Conservation (phyloP, 1,140 invertebrate genomes). For the Pissodes strobi region DNA sequence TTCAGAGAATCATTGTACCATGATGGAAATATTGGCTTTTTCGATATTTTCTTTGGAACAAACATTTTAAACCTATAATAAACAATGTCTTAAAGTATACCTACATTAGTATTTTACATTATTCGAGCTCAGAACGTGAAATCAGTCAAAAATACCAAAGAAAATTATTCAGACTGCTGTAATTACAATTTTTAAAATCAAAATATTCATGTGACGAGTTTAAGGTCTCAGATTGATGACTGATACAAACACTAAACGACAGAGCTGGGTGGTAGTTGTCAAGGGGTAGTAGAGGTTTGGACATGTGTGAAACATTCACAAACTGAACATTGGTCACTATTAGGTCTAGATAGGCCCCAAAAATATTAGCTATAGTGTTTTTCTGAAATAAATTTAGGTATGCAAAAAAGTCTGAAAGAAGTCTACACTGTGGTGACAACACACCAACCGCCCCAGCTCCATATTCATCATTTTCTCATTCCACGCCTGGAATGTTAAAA, state of each 20-base stretch:
- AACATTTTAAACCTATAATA: too few relatives aligned
- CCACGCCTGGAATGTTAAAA: not conserved
- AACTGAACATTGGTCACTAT: not conserved
- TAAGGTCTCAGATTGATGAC: not conserved
- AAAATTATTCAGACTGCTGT: too few relatives aligned
- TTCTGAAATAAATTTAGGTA: slow-evolving; percentile 1
- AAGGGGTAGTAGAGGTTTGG: not conserved
- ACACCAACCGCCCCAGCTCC: not conserved
- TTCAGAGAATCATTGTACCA: too few relatives aligned
- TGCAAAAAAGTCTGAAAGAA: slow-evolving; percentile 2
- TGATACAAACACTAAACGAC: not conserved
- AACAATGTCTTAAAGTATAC: too few relatives aligned
- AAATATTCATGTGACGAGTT: not conserved
- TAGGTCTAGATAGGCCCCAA: not conserved
- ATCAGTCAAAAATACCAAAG: not conserved
- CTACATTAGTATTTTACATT: not conserved
- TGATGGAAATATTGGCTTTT: too few relatives aligned
- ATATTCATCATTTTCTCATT: slow-evolving; percentile 6
- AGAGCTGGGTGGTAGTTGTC: slow-evolving; percentile 1
- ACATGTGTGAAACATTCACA: not conserved
- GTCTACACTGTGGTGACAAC: not conserved
- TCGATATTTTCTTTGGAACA: too few relatives aligned
- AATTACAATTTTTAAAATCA: slow-evolving; percentile 1
- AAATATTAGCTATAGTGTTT: not conserved
- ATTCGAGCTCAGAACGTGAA: not conserved